phyloP scores from a whole-genome alignment of 2,888 invertebrate species.

The Morpho achilles region DNA sequence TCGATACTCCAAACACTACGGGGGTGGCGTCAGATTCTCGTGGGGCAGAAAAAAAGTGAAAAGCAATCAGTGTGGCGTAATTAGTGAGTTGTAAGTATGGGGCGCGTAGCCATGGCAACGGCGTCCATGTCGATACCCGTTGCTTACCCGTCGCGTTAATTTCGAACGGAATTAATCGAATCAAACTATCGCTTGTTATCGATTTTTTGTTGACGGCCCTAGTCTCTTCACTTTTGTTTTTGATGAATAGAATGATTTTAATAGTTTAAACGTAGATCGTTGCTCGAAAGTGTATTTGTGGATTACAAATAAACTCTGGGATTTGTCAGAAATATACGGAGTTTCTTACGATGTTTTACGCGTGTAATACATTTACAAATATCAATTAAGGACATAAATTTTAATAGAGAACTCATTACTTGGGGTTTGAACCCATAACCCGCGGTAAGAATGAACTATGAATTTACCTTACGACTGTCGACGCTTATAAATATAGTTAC shows the following conservation, averaged over 20 bases:
- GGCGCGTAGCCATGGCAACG: slow-evolving; percentile 71
- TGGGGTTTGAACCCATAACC: too few species aligned
- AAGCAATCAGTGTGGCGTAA: slow-evolving; percentile 80
- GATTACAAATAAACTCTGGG: background rate
- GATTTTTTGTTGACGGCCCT: slow-evolving; percentile 44
- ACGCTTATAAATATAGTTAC: too few species aligned
- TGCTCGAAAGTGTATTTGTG: background rate
- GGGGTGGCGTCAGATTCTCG: slow-evolving; percentile 73
- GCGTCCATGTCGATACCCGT: slow-evolving; percentile 68
- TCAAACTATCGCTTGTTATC: slow-evolving; percentile 62
- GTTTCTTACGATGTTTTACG: too few species aligned
- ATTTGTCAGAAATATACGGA: too few species aligned
- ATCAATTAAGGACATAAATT: too few species aligned
- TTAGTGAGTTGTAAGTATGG: slow-evolving; percentile 78
- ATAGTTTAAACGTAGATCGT: background rate
- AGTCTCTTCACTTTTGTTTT: slow-evolving; percentile 13
- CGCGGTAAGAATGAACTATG: too few species aligned
- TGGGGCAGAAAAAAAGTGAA: slow-evolving; percentile 75
- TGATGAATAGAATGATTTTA: slow-evolving; percentile 3
- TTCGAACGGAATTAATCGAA: slow-evolving; percentile 75
- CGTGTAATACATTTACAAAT: too few species aligned
- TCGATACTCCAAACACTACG: slow-evolving; percentile 36
- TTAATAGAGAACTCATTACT: too few species aligned
- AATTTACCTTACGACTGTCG: too few species aligned
- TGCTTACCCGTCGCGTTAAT: slow-evolving; percentile 74